Evolutionary conservation across 2,888 invertebrate genomes (phyloP).

Genomic region (Ypsolopha scabrella): DNA sequence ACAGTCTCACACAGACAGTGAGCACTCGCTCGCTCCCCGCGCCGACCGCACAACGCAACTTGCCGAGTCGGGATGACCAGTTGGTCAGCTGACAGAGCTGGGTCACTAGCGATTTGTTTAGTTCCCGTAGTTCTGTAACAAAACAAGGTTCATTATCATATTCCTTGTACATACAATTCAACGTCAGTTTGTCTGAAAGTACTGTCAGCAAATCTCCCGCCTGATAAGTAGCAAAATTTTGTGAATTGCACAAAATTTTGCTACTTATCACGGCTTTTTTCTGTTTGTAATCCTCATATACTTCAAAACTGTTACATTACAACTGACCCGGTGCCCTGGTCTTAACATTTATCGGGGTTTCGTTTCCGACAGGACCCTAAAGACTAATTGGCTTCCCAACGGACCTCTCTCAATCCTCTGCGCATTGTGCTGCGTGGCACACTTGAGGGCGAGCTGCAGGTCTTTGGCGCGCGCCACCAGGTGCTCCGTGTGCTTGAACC

Average conservation of each 20-base stretch:
- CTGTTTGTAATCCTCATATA: too few species aligned
- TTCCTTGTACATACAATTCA: too few species aligned
- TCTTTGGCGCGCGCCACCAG: slow-evolving; percentile 32
- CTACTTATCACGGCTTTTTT: too few species aligned
- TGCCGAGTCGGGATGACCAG: slow-evolving; percentile 22
- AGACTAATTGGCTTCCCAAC: too few species aligned
- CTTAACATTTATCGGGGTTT: too few species aligned
- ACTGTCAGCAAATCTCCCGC: too few species aligned
- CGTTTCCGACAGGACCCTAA: too few species aligned
- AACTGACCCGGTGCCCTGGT: too few species aligned
- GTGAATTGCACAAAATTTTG: too few species aligned
- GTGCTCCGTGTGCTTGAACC: slow-evolving; percentile 27
- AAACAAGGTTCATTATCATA: neutral
- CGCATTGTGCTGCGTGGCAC: neutral
- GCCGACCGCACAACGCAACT: slow-evolving; percentile 35
- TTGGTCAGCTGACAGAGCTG: slow-evolving; percentile 36
- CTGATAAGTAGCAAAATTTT: too few species aligned
- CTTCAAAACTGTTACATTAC: too few species aligned
- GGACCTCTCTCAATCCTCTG: slow-evolving; percentile 39
- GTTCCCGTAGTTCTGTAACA: slow-evolving; percentile 36
- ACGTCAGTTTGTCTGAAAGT: too few species aligned
- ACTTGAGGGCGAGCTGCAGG: slow-evolving; percentile 15
- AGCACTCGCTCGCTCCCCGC: slow-evolving; percentile 35
- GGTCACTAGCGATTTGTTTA: slow-evolving; percentile 34
- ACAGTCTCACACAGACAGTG: slow-evolving; percentile 26